Conservation (phyloP, 2,113 vertebrate genomes). For the Syngnathus floridae region DNA sequence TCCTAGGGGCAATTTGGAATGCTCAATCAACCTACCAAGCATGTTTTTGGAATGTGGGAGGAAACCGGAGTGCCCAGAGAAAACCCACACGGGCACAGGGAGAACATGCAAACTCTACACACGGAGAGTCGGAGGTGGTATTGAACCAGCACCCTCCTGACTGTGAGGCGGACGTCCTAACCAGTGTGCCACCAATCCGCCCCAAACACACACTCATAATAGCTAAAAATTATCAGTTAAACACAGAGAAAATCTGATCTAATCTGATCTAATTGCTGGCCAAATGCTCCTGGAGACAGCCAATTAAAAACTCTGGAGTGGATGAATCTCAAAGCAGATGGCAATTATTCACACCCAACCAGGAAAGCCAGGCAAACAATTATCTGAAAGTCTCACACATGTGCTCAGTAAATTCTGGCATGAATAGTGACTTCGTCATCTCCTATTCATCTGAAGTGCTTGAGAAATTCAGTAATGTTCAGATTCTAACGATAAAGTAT, state of each 20-base stretch:
- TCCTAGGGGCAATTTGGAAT: too few relatives aligned
- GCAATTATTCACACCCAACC: constrained; percentile 14
- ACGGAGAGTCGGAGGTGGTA: too few relatives aligned
- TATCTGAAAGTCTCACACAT: not conserved
- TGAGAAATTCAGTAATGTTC: constrained; percentile 28
- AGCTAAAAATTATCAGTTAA: not conserved
- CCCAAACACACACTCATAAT: too few relatives aligned
- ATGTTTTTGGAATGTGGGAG: too few relatives aligned
- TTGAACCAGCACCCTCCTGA: too few relatives aligned
- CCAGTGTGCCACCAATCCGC: not conserved
- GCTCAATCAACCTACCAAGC: too few relatives aligned
- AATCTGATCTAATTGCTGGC: not conserved
- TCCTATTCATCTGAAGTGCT: constrained; percentile 12
- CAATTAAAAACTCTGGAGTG: not conserved
- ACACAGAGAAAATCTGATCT: not conserved
- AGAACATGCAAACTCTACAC: too few relatives aligned
- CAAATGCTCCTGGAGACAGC: not conserved
- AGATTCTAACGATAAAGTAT: constrained; percentile 45
- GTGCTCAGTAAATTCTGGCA: constrained; percentile 7
- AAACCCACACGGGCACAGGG: too few relatives aligned
- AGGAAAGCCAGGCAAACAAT: constrained; percentile 7
- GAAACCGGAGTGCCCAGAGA: too few relatives aligned
- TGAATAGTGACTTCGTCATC: constrained; percentile 2
- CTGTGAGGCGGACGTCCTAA: too few relatives aligned
- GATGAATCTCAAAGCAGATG: constrained; percentile 13